Conservation (phyloP, 2,113 vertebrate genomes). For the Rhadina sibilatrix region DNA sequence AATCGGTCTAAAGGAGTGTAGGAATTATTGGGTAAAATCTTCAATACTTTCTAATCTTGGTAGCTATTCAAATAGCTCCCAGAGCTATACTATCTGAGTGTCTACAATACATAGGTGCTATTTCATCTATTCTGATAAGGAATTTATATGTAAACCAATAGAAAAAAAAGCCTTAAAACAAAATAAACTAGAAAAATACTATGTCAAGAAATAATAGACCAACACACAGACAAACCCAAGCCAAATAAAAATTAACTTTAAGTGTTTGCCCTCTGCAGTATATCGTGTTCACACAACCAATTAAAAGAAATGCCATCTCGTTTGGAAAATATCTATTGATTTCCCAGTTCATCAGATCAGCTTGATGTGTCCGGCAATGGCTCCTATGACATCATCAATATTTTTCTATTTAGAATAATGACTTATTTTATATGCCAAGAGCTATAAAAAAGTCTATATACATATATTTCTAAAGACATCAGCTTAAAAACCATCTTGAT, state of each 20-base stretch:
- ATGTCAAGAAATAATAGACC: conserved; percentile 21
- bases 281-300: conserved; percentile 73
- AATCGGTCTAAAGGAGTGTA: neutral
- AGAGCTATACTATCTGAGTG: neutral
- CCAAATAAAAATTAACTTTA: conserved; percentile 71
- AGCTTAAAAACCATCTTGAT: conserved; percentile 69
- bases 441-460: conserved; percentile 76
- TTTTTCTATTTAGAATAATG: conserved; percentile 83
- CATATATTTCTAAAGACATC: conserved; percentile 75
- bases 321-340: conserved; percentile 81
- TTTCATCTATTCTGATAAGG: conserved; percentile 6
- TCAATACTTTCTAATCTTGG: conserved; percentile 13
- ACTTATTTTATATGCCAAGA: conserved; percentile 79
- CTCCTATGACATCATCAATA: conserved; percentile 81
- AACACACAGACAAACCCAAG: conserved; percentile 34
- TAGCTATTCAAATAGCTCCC: conserved; percentile 22
- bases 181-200: neutral
- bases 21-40: neutral
- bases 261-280: conserved; percentile 56
- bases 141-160: neutral
- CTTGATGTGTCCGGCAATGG: conserved; percentile 76
- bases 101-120: neutral
- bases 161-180: neutral
- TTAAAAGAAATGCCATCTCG: conserved; percentile 78
- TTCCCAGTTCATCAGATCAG: conserved; percentile 77